Conservation (phyloP, 2,797 vertebrate genomes). For the Molothrus aeneus region DNA sequence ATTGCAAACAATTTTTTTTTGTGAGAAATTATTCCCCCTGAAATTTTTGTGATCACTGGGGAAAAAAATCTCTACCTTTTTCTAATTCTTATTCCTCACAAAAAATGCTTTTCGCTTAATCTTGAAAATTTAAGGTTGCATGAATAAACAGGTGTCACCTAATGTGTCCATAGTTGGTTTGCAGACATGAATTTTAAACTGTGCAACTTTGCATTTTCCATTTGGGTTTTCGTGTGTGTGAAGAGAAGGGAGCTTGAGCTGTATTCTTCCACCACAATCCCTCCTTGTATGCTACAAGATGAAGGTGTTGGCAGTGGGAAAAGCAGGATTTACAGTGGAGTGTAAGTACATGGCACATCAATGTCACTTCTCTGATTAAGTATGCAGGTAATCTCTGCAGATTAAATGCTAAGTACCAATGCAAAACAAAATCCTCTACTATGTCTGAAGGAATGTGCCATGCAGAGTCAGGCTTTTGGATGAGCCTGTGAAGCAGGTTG, state of each 20-base stretch:
- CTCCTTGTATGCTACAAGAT: background rate
- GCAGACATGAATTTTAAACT: background rate
- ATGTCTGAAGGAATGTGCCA: background rate
- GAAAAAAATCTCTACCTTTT: background rate
- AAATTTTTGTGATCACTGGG: background rate
- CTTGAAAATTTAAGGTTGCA: background rate
- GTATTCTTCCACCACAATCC: background rate
- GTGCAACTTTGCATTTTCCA: background rate
- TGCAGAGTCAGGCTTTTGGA: background rate
- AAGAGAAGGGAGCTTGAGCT: background rate
- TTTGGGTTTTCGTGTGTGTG: background rate
- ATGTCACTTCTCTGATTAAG: background rate
- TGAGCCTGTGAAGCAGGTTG: background rate
- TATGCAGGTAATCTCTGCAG: background rate
- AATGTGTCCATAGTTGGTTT: background rate
- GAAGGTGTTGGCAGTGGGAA: background rate
- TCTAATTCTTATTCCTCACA: background rate
- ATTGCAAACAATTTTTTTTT: background rate
- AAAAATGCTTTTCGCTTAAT: background rate
- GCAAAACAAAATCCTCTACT: background rate
- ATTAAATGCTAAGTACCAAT: background rate
- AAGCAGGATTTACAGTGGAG: background rate
- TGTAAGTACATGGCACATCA: background rate
- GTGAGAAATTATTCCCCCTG: background rate
- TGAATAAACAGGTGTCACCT: background rate